phyloP scores from a whole-genome alignment of 1,140 invertebrate genomes.

The Metopolophium dirhodum region DNA sequence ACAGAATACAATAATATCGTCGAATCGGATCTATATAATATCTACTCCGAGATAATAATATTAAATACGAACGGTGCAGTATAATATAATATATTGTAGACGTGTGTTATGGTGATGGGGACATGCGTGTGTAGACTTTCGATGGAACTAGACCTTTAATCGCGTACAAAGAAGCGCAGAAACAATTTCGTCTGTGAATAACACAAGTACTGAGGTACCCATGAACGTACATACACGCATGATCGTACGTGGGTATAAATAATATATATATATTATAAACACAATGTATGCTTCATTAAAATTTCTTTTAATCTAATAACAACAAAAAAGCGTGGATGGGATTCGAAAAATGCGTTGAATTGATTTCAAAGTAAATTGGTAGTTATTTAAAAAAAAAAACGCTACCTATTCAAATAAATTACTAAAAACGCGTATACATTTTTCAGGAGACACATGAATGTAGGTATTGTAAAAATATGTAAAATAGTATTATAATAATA shows the following conservation, averaged over 20 bases:
- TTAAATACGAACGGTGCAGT: neutral
- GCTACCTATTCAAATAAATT: neutral
- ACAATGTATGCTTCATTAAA: neutral
- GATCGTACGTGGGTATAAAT: neutral
- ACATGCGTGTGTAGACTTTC: conserved; percentile 6
- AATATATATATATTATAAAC: too few species aligned
- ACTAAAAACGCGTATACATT: neutral
- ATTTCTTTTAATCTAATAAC: neutral
- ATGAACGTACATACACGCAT: too few species aligned
- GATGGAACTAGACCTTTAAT: neutral
- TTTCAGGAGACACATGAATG: neutral
- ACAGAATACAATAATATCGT: neutral
- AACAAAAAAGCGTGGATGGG: neutral
- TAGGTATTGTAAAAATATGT: neutral
- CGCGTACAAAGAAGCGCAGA: neutral
- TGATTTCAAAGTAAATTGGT: neutral
- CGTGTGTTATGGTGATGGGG: neutral
- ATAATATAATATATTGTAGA: conserved; percentile 15
- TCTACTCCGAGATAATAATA: neutral
- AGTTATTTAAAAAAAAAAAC: neutral
- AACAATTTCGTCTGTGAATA: neutral
- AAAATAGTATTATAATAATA: neutral
- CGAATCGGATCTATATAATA: neutral
- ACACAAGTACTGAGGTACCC: neutral
- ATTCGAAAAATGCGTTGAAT: neutral